Evolutionary conservation across 2,888 invertebrate genomes (phyloP).

Genomic region (Drosophila colorata): DNA sequence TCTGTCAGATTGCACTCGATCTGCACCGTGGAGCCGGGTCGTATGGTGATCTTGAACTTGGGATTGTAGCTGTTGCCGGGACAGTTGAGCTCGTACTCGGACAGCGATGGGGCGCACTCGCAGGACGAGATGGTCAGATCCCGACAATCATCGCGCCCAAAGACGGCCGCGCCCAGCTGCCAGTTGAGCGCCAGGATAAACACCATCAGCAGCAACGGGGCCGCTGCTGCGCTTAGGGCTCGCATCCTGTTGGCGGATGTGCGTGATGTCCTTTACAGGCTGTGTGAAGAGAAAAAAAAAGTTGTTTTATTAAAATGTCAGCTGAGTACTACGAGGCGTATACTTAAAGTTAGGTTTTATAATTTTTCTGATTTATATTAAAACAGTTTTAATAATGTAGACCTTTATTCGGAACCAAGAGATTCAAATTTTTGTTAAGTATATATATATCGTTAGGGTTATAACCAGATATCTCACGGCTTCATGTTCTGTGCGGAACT

Average conservation of each 20-base stretch:
- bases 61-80: conserved; percentile 77
- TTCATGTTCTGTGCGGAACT: no score
- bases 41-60: conserved; percentile 81
- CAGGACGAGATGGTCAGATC: conserved; percentile 76
- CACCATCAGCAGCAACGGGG: conserved; percentile 45
- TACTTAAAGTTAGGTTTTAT: no score
- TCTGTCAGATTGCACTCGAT: conserved; percentile 83
- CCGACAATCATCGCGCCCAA: conserved; percentile 78
- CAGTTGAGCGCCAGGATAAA: conserved; percentile 43
- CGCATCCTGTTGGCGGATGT: conserved; percentile 16
- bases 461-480: no score
- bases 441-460: no score
- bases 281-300: background rate
- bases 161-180: conserved; percentile 39
- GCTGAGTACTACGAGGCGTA: no score
- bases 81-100: conserved; percentile 83
- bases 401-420: no score
- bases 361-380: no score
- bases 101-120: conserved; percentile 78
- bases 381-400: no score
- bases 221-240: conserved; percentile 36
- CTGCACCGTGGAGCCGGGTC: conserved; percentile 76
- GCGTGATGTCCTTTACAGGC: conserved; percentile 3
- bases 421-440: no score
- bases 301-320: no score